phyloP scores from a whole-genome alignment of 2,888 invertebrate genomes.

The Volucella inanis region DNA sequence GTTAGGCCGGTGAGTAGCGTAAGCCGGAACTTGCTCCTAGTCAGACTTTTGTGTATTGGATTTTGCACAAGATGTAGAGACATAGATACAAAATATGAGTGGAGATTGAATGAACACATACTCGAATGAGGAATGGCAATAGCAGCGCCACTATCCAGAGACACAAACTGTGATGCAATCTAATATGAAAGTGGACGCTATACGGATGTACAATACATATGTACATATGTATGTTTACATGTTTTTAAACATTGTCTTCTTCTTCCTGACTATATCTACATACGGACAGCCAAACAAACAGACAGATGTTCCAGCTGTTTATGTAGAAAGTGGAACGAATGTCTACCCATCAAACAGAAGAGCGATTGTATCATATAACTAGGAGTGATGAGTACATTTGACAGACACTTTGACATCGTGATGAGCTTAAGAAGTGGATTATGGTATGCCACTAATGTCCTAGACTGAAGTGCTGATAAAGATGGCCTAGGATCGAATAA shows the following conservation, averaged over 20 bases:
- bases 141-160: constrained; percentile 3
- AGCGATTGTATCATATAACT: too few species aligned
- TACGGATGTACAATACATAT: too few species aligned
- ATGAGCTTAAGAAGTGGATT: too few species aligned
- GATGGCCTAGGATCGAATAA: too few species aligned
- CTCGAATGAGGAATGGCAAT: constrained; percentile 9
- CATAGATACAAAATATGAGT: constrained; percentile 23
- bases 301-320: constrained; percentile 27
- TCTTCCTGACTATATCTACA: not conserved
- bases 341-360: too few species aligned
- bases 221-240: not conserved
- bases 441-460: too few species aligned
- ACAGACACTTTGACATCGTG: too few species aligned
- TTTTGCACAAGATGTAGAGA: constrained; percentile 23
- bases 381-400: too few species aligned
- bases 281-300: not conserved
- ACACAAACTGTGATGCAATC: constrained; percentile 58
- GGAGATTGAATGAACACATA: constrained; percentile 50
- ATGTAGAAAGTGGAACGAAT: constrained; percentile 29
- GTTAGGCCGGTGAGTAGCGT: constrained; percentile 56
- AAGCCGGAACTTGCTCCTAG: constrained; percentile 59
- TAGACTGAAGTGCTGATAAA: too few species aligned
- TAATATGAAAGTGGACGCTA: constrained; percentile 53
- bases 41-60: constrained; percentile 29
- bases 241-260: constrained; percentile 3